Evolutionary conservation across 1,140 invertebrate species (phyloP), one percentile per base, ranked within the genome.

Genomic region (Caenorhabditis briggsae): DNA sequence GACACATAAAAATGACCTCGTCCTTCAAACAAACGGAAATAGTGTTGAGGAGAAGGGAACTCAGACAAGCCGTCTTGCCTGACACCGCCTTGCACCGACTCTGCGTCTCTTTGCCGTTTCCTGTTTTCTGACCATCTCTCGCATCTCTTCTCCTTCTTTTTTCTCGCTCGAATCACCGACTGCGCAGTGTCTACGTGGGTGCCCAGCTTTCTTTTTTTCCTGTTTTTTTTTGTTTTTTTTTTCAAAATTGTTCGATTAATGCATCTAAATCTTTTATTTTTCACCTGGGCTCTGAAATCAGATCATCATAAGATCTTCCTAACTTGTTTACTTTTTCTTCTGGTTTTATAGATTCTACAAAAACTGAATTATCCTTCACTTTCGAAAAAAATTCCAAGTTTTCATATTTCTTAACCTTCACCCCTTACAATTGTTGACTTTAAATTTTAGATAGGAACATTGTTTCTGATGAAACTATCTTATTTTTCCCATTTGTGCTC

Each of bases 151-250:
- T 14, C n/a, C 20, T 41, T 43, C 23, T 65, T 61, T 53, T 82
- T 70, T 82, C 58, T 82, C 70, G 74, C 82, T 86, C 70, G 20
- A 78, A 78, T 53, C 46, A n/a, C 46, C 70, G 70, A 20, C 70
- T 78, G 65, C 70, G 70, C 70, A 50, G 46, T 70, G 33, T 46
- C 64, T 70, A 43, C 41, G 46, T 53, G 70, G 18, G 46, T 78
- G 46, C 46, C 33, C n/a, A 23, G 46, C 11, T 23, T 78, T 23
- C 14, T 53, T 70, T 70, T 78, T 50, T 48, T 5, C n/a, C n/a
- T n/a, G n/a, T 46, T 14, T 78, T 23, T 43, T 78, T 3, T 50
- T 53, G n/a, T 64, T 3, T 33, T 64, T 64, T 7, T 5, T 64
- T 64, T 64, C 11, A 11, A 64, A 64, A 25, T 33, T 64, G 3